These are phyloP conservation scores for Anodontia alba DNA, from an alignment of 2,888 invertebrate genomes.

Conservation along the genomic window DNA sequence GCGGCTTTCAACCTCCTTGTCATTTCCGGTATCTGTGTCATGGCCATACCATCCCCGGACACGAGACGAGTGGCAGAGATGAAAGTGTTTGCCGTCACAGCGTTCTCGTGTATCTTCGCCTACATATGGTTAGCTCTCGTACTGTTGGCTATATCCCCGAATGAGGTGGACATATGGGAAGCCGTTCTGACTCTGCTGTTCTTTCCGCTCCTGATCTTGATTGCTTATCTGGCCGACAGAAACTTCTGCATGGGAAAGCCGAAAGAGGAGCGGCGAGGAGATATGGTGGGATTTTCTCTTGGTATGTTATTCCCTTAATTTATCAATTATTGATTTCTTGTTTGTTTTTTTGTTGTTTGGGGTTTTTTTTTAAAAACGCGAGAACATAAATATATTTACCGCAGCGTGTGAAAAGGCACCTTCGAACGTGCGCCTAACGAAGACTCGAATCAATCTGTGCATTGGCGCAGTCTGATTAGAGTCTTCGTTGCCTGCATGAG, in stretches of 20 bases:
- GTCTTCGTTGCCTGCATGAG: no score
- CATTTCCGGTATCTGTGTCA: constrained; percentile 87
- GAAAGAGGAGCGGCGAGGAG: constrained; percentile 79
- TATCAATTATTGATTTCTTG: background rate
- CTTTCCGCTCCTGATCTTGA: constrained; percentile 87
- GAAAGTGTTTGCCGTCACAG: constrained; percentile 85
- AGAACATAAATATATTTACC: no score
- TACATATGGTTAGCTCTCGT: constrained; percentile 88
- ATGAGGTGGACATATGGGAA: constrained; percentile 87
- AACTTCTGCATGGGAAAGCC: constrained; percentile 77
- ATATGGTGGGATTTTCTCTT: constrained; percentile 74
- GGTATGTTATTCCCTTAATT: constrained; percentile 71
- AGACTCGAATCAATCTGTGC: background rate
- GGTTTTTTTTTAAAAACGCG: no score
- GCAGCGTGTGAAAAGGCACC: no score
- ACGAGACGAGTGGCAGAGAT: constrained; percentile 84
- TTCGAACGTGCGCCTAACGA: no score
- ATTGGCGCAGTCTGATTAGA: background rate
- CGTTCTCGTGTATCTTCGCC: constrained; percentile 86
- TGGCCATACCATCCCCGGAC: constrained; percentile 85
- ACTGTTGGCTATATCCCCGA: constrained; percentile 84
- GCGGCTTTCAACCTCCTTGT: constrained; percentile 88
- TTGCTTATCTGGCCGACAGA: constrained; percentile 87
- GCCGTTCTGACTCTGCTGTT: constrained; percentile 87
- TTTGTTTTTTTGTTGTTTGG: no score